Evolutionary conservation across 2,113 vertebrate species (phyloP), one percentile per base, ranked within the genome.

Genomic region (Stercorarius parasiticus): DNA sequence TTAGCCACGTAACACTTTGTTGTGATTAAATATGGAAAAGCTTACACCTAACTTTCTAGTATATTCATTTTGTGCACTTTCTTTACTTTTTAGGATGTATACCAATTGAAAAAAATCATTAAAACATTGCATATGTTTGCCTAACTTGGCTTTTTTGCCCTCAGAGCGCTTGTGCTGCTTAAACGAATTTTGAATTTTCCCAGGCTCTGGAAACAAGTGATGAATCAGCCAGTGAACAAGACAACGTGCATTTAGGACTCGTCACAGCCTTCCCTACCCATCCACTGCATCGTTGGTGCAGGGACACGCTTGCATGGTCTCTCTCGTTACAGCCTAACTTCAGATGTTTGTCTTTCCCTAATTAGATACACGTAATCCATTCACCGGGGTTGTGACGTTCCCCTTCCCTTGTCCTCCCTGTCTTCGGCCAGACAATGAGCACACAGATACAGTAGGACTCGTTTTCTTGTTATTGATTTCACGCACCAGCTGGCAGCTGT

Each of bases 391-490:
- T 96, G 76, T 67, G 95, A 95, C 95, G 94, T 97, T 97, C 81
- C 95, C 69, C 69, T 83, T 96, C 81, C 95, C 96, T 97, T 96
- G 90, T 96, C 96, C 97, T 97, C 81, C 43, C 95, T 88, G 87
- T 95, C 97, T 98, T 93, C 16, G 91, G 93, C 95, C 97, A 98
- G 98, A 98, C 98, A 98, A 98, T 98, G 97, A 98, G 98, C 98
- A 98, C 98, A 98, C 98, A 98, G 97, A 97, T 98, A 98, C 97
- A 98, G 98, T 98, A 95, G 97, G 98, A 97, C 95, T 98, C 97
- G 98, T 98, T 98, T 98, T 97, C 98, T 98, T 97, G 97, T 98
- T 98, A 98, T 98, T 98, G 98, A 98, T 98, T 99, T 98, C 98
- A 98, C 98, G 98, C 97, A 97, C 98, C 98, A 98, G 98, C 98